Base-by-base conservation (phyloP, 2,797 vertebrate genomes). In the Thaleichthys pacificus region DNA sequence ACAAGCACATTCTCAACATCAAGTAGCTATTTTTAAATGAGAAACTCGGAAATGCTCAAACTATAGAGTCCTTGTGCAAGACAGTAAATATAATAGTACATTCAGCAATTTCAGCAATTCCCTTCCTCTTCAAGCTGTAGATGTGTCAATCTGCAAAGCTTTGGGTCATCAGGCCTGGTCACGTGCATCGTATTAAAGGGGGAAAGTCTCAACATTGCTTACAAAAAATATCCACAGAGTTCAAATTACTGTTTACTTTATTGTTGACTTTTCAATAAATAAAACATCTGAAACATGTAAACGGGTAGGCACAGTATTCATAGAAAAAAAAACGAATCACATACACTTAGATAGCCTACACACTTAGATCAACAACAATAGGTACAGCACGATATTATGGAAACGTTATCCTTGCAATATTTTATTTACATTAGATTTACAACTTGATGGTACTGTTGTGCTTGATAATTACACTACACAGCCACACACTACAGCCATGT, bases 361-460 rank as follows among this genome's bases (percentile, higher is more conserved):
- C 61, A 57, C 78, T 83, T 72, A 77, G 47, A 74, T 72, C 70
- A 70, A 84, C 73, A 84, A 75, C 74, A 66, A 77, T 61, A 64
- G 72, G 81, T 77, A 75, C 76, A 75, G 66, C 57, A 70, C 68
- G 35, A 77, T 75, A 78, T 77, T 76, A 79, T 72, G 78, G 75
- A 80, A 82, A 77, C 54, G 84, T 74, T 76, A 74, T 79, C 78
- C 73, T 71, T 71, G 49, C 67, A 69, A 56, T 19, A 67, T 67
- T 28, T 67, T 90, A 89, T 91, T 81, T 88, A 90, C 86, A 91
- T 68, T 70, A 8, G 75, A 70, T 76, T 83, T 88, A 86, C 83
- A 86, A 32, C 57, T 72, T 61, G 61, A 87, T 82, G 71, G 73
- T 61, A 80, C 73, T 79, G 77, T 86, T 89, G 86, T 86, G 88